A percentile compares a stretch with the other conserved stretches of the same genome.
These are phyloP conservation scores for Anolis sagrei DNA, from an alignment of 2,113 vertebrate species.

Conservation along the genomic window DNA sequence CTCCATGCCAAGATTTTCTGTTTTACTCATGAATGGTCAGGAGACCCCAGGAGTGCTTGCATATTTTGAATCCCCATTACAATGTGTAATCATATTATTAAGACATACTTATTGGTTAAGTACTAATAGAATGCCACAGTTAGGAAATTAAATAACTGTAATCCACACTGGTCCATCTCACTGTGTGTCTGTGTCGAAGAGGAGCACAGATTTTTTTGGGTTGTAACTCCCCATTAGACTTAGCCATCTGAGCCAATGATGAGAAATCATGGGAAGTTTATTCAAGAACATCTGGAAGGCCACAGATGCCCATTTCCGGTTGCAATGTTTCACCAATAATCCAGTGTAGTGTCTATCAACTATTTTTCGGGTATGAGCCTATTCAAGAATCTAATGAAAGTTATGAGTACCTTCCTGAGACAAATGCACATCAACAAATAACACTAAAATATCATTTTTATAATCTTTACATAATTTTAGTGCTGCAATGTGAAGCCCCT, in stretches of 20 bases:
- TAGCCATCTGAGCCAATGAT: neutral
- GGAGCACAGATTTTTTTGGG: neutral
- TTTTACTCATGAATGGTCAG: neutral
- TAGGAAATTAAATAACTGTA: neutral
- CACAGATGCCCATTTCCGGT: no score
- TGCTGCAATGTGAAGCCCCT: no score
- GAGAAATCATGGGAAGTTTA: neutral
- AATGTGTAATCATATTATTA: neutral
- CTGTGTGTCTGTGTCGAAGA: neutral
- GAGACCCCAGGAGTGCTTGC: neutral
- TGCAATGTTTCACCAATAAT: no score
- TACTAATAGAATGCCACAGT: neutral
- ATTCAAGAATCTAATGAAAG: no score
- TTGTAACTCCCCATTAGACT: neutral
- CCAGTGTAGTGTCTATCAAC: no score
- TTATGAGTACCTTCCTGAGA: neutral
- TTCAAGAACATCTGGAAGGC: no score
- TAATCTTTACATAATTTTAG: no score
- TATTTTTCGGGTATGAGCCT: no score
- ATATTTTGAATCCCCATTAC: neutral
- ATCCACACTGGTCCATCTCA: neutral
- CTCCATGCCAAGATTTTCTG: no score
- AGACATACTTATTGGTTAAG: neutral
- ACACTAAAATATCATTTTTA: no score
- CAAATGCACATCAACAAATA: no score